Evolutionary conservation across 2,888 invertebrate genomes (phyloP).

Genomic region (Meteorus colon): DNA sequence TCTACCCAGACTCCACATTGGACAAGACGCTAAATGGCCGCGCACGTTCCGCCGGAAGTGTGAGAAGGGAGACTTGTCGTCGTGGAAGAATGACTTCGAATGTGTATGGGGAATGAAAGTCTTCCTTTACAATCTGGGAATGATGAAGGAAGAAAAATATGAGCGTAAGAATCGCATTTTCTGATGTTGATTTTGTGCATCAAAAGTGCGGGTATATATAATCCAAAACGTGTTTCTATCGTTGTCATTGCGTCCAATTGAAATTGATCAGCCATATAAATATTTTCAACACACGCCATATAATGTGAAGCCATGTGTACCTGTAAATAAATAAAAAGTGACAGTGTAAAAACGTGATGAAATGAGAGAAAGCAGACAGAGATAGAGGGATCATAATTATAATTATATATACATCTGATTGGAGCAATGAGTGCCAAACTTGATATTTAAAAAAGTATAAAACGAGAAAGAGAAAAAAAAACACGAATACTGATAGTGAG

Average conservation of each 20-base stretch:
- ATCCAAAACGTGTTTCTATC: background rate
- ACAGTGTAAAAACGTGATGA: slow-evolving; percentile 7
- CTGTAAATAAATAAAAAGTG: slow-evolving; percentile 35
- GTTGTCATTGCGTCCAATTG: slow-evolving; percentile 6
- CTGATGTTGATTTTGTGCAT: background rate
- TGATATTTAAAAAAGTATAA: slow-evolving; percentile 54
- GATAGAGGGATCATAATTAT: slow-evolving; percentile 45
- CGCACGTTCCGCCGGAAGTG: slow-evolving; percentile 53
- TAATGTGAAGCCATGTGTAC: slow-evolving; percentile 31
- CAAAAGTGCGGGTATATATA: slow-evolving; percentile 14
- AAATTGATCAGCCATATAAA: slow-evolving; percentile 22
- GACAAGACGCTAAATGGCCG: slow-evolving; percentile 57
- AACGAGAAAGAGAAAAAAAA: slow-evolving; percentile 23
- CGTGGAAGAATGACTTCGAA: slow-evolving; percentile 32
- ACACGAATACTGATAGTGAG: slow-evolving; percentile 15
- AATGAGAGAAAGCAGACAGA: slow-evolving; percentile 23
- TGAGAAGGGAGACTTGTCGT: slow-evolving; percentile 18
- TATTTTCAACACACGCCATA: slow-evolving; percentile 36
- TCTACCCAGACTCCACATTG: slow-evolving; percentile 53
- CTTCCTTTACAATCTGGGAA: background rate
- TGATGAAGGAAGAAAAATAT: background rate
- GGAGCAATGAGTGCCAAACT: slow-evolving; percentile 70
- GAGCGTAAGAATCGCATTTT: background rate
- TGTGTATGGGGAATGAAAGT: slow-evolving; percentile 20
- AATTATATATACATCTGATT: background rate